These are phyloP conservation scores for Lissocephala sabroskyi DNA, from an alignment of 2,888 invertebrate genomes.

Conservation along the genomic window DNA sequence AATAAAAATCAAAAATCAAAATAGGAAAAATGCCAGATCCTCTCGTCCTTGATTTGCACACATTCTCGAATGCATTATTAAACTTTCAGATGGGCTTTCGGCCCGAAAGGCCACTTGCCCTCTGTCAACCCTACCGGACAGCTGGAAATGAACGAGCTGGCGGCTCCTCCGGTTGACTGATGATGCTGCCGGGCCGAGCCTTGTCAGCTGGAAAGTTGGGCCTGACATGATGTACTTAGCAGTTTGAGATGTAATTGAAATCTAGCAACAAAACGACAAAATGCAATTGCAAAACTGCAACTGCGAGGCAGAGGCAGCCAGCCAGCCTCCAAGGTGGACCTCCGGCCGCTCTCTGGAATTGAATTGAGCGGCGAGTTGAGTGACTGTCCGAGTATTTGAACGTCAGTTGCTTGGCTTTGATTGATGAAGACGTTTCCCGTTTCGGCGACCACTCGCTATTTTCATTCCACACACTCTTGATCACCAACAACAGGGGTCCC, in stretches of 20 bases:
- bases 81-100: too few relatives aligned
- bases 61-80: too few relatives aligned
- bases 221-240: conserved; percentile 54
- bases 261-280: conserved; percentile 47
- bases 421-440: conserved; percentile 64
- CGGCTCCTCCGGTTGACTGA: conserved; percentile 17
- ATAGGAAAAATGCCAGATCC: too few relatives aligned
- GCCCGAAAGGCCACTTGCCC: too few relatives aligned
- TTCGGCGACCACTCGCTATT: conserved; percentile 31
- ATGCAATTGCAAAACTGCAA: too few relatives aligned
- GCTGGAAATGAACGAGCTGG: too few relatives aligned
- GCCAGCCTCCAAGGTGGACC: too few relatives aligned
- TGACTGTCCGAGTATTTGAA: conserved; percentile 34
- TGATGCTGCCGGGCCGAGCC: conserved; percentile 4
- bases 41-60: too few relatives aligned
- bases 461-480: conserved; percentile 27
- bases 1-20: too few relatives aligned
- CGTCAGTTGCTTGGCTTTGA: conserved; percentile 48
- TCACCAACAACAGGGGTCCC: neutral
- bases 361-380: conserved; percentile 27
- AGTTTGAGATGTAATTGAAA: conserved; percentile 58
- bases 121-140: too few relatives aligned
- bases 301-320: too few relatives aligned
- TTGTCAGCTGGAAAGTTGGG: conserved; percentile 20
- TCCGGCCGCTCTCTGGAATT: conserved; percentile 29